Evolutionary conservation across 2,113 vertebrate genomes (phyloP).

Genomic region (Neotragus pygmaeus): DNA sequence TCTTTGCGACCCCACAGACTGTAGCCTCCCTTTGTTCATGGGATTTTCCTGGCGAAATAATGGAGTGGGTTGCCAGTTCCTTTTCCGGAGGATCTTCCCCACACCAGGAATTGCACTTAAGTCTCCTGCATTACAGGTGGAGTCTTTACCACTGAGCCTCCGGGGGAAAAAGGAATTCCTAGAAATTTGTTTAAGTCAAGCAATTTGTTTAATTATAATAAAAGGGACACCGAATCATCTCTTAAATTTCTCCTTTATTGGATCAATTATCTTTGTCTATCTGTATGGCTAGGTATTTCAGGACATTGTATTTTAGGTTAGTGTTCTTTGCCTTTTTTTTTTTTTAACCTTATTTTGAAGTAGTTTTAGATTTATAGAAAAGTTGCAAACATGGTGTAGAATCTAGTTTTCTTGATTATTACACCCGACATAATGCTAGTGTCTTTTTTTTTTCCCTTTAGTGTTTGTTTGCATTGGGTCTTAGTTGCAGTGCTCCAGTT

Average conservation of each 20-base stretch:
- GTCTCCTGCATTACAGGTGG: background rate
- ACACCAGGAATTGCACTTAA: background rate
- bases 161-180: background rate
- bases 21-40: background rate
- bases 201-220: background rate
- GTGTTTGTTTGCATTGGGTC: background rate
- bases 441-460: background rate
- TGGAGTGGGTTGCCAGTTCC: background rate
- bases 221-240: background rate
- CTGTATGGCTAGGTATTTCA: background rate
- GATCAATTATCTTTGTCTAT: background rate
- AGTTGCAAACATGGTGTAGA: background rate
- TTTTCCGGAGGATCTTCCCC: background rate
- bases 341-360: background rate
- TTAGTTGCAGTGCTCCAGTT: background rate
- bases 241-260: background rate
- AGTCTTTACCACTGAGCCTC: background rate
- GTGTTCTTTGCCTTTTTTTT: background rate
- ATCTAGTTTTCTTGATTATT: background rate
- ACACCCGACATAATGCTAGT: background rate
- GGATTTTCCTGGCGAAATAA: background rate
- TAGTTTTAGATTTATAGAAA: background rate
- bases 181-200: slow-evolving; percentile 15
- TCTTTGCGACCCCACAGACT: background rate
- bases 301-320: background rate